Conservation (phyloP, 2,888 invertebrate species). For the Dermolepida albohirtum region DNA sequence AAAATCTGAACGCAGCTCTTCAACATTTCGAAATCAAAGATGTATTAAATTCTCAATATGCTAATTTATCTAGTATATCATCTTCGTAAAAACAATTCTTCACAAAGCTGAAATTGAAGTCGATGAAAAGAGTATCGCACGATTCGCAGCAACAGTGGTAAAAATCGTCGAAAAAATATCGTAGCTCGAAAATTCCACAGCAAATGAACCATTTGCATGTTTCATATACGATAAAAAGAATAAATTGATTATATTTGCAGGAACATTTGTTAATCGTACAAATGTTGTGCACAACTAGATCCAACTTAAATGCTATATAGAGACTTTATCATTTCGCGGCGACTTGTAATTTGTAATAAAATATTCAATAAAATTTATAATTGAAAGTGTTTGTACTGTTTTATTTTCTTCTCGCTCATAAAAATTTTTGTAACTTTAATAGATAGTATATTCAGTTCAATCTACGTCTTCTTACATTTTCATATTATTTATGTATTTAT, state of each 20-base stretch:
- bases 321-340: no score
- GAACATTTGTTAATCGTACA: neutral
- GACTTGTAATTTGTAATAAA: no score
- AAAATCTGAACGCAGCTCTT: conserved; percentile 69
- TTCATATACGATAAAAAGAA: conserved; percentile 20
- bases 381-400: no score
- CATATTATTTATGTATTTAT: no score
- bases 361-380: no score
- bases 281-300: no score
- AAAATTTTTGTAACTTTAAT: no score
- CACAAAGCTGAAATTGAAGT: conserved; percentile 27
- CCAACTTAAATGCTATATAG: no score
- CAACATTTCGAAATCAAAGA: conserved; percentile 61
- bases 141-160: conserved; percentile 3
- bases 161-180: conserved; percentile 1
- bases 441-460: no score
- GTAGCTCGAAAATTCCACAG: conserved; percentile 7
- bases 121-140: conserved; percentile 9
- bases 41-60: neutral
- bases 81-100: neutral
- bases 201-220: conserved; percentile 16
- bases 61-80: conserved; percentile 16
- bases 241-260: conserved; percentile 3
- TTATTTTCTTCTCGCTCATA: no score
- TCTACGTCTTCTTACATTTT: no score